A percentile compares a stretch with the other conserved stretches of the same genome.
These are phyloP conservation scores for Hyles vespertilio DNA, from an alignment of 1,140 invertebrate genomes.

Conservation along the genomic window DNA sequence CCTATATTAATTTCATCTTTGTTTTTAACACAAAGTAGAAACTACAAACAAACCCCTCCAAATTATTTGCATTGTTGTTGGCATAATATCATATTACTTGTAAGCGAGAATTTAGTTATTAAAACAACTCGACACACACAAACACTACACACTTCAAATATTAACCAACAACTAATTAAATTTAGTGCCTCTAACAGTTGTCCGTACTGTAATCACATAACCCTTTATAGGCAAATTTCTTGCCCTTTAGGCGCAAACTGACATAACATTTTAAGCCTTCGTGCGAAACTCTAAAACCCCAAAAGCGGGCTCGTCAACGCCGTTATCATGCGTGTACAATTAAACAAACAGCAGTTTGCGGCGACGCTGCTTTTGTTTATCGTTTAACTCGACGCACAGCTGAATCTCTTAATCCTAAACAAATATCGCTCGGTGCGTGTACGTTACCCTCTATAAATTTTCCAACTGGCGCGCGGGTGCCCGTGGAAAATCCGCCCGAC, in stretches of 20 bases:
- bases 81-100: too few relatives aligned
- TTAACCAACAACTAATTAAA: constrained; percentile 17
- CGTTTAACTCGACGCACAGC: constrained; percentile 52
- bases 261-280: constrained; percentile 29
- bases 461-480: constrained; percentile 30
- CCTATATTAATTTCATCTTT: too few relatives aligned
- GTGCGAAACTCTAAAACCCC: constrained; percentile 23
- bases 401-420: constrained; percentile 68
- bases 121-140: constrained; percentile 5
- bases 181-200: constrained; percentile 19
- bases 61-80: too few relatives aligned
- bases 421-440: constrained; percentile 43
- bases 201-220: constrained; percentile 14
- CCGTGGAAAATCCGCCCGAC: constrained; percentile 34
- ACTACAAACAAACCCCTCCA: too few relatives aligned
- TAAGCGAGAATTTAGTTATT: constrained; percentile 8
- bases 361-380: constrained; percentile 56
- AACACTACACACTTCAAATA: constrained; percentile 2
- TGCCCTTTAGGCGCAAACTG: constrained; percentile 21
- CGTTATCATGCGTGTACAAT: constrained; percentile 61
- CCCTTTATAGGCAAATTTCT: constrained; percentile 21
- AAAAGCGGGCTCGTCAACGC: constrained; percentile 31
- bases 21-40: too few relatives aligned
- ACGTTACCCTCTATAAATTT: constrained; percentile 46
- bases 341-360: constrained; percentile 61